A percentile compares a stretch with the other conserved stretches of the same genome.
Conservation (phyloP, 2,113 vertebrate genomes). For the Proteles cristata region DNA sequence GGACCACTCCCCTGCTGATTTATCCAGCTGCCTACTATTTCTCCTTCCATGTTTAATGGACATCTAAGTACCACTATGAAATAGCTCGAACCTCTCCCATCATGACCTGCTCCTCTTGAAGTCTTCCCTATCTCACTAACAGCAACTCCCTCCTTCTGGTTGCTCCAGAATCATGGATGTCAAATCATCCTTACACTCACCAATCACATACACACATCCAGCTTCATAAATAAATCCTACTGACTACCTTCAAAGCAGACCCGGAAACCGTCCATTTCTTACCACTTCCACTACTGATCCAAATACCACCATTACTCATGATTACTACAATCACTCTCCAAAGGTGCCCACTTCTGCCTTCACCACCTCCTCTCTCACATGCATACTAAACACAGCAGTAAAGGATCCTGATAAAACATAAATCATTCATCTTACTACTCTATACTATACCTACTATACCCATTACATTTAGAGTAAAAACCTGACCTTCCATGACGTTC, state of each 20-base stretch:
- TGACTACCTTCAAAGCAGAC: neutral
- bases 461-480: neutral
- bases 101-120: neutral
- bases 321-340: neutral
- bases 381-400: neutral
- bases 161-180: neutral
- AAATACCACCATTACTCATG: neutral
- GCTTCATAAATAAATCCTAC: neutral
- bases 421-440: neutral
- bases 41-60: neutral
- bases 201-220: neutral
- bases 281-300: neutral
- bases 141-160: neutral
- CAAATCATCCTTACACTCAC: neutral
- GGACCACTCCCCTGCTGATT: neutral
- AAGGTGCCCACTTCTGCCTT: neutral
- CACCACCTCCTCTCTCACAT: neutral
- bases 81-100: neutral
- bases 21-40: neutral
- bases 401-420: neutral
- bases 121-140: neutral
- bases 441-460: neutral
- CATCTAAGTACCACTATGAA: neutral
- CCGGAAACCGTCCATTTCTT: neutral
- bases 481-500: neutral